phyloP scores from a whole-genome alignment of 2,888 invertebrate species.

The Lasioglossum zephyrum region DNA sequence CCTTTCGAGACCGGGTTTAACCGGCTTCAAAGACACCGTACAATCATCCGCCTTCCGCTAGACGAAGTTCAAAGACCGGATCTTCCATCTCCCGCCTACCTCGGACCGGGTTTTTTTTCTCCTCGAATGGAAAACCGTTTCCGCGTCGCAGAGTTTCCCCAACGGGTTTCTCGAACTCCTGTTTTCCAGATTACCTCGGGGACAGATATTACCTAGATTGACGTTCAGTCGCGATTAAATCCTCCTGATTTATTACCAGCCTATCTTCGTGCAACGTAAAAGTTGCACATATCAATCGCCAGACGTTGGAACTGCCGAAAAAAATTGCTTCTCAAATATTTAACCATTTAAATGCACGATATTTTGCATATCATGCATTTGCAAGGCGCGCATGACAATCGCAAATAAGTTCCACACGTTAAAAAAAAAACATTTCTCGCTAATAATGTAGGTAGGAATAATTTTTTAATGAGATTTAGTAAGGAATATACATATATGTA shows the following conservation, averaged over 20 bases:
- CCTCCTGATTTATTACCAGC: neutral
- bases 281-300: too few relatives aligned
- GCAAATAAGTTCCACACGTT: too few relatives aligned
- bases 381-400: too few relatives aligned
- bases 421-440: too few relatives aligned
- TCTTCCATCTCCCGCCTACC: conserved; percentile 42
- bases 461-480: too few relatives aligned
- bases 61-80: conserved; percentile 65
- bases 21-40: conserved; percentile 71
- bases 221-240: neutral
- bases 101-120: conserved; percentile 13
- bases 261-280: too few relatives aligned
- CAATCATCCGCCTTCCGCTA: conserved; percentile 67
- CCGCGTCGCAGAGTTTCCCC: conserved; percentile 32
- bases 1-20: conserved; percentile 65
- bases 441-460: too few relatives aligned
- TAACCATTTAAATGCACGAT: too few relatives aligned
- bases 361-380: too few relatives aligned
- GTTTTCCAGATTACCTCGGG: conserved; percentile 28
- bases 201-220: neutral
- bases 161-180: neutral
- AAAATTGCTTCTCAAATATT: too few relatives aligned
- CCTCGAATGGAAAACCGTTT: conserved; percentile 1
- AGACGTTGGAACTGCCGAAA: too few relatives aligned
- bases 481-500: too few relatives aligned